Base-by-base conservation (phyloP, 2,113 vertebrate genomes). In the Perca flavescens region DNA sequence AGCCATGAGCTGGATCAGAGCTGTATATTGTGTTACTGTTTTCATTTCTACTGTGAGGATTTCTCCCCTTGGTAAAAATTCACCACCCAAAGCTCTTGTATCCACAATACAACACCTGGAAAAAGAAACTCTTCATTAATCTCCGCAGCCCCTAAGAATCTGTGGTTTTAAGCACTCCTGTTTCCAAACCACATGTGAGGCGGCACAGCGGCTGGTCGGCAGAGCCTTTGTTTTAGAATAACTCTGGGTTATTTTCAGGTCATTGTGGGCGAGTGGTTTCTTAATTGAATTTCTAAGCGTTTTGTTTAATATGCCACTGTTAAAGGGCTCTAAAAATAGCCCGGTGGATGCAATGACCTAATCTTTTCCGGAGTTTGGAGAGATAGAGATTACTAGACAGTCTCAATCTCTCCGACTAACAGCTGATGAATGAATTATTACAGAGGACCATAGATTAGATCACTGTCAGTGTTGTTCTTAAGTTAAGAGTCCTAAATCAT, bases 51-150 rank as follows among this genome's bases (percentile, higher is more conserved):
- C 88, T 66, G 74, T 75, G 88, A 86, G 92, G 94, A 94, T 95
- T 94, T 96, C 91, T 94, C 82, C 64, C 76, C 93, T 86, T 92
- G 92, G 92, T 94, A 90, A 91, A 93, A 94, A 94, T 85, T 88
- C 87, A 85, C 86, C 74, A 67, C 78, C 83, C 82, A 94, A 95
- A 96, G 92, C 94, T 93, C 93, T 94, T 95, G 94, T 94, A 94
- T 95, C 94, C 95, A 95, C 94, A 95, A 94, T 93, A 94, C 92
- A 94, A 95, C 95, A 95, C 94, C 94, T 95, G 94, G 94, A 95
- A 95, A 95, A 95, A 95, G 94, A 95, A 93, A 90, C 86, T 89
- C 86, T 92, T 92, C 92, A 92, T 94, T 94, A 95, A 95, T 95
- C 94, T 94, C 80, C 31, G 67, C 88, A 83, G 89, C 87, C 88